A percentile compares a stretch with the other conserved stretches of the same genome.
phyloP scores from a whole-genome alignment of 2,888 invertebrate species.

The Theodoxus fluviatilis region DNA sequence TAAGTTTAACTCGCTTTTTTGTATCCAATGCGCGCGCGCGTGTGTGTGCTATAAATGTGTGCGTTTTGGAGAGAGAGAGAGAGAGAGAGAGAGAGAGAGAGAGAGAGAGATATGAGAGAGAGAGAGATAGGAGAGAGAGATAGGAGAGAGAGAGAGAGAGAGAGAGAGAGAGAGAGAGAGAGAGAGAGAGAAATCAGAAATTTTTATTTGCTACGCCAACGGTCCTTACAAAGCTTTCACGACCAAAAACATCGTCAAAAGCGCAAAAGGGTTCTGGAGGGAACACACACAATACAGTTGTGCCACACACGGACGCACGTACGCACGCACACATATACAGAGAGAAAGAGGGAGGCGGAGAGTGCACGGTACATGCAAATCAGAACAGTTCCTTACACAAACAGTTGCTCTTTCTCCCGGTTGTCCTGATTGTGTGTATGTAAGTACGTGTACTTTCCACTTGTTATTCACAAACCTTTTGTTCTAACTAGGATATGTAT shows the following conservation, averaged over 20 bases:
- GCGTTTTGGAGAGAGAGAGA: constrained; percentile 19
- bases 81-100: constrained; percentile 19
- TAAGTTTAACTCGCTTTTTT: too few species aligned
- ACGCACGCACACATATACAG: not conserved
- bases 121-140: not conserved
- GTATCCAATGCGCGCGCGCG: too few species aligned
- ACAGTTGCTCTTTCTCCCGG: not conserved
- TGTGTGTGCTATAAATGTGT: too few species aligned
- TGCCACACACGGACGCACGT: not conserved
- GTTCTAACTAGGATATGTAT: too few species aligned
- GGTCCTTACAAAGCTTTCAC: too few species aligned
- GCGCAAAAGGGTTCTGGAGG: not conserved
- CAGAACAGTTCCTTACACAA: not conserved
- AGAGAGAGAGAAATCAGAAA: constrained; percentile 16
- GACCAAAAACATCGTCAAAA: constrained; percentile 7
- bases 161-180: constrained; percentile 8
- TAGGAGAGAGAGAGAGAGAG: not conserved
- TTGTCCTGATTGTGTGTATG: not conserved
- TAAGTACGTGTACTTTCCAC: too few species aligned
- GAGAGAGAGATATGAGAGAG: not conserved
- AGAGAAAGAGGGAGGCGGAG: not conserved
- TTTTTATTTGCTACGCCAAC: too few species aligned
- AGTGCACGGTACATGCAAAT: not conserved
- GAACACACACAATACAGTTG: not conserved
- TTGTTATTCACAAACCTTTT: too few species aligned